Evolutionary conservation across 2,888 invertebrate genomes (phyloP).

Genomic region (Buathra laborator): DNA sequence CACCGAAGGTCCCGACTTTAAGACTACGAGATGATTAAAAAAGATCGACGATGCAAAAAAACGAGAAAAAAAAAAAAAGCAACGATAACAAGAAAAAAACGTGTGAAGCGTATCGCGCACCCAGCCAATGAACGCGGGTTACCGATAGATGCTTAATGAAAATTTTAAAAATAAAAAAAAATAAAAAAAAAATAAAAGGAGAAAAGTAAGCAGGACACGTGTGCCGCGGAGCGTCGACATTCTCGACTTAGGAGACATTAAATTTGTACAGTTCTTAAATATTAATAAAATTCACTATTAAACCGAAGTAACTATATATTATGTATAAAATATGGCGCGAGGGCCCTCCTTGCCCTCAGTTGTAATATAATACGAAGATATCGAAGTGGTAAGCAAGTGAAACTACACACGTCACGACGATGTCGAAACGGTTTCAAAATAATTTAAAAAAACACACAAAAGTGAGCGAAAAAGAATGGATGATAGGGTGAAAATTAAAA

Average conservation of each 20-base stretch:
- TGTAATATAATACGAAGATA: conserved; percentile 74
- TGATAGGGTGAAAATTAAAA: conserved; percentile 12
- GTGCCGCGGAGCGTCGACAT: conserved; percentile 81
- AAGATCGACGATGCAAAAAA: neutral
- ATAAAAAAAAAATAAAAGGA: conserved; percentile 32
- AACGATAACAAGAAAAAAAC: conserved; percentile 40
- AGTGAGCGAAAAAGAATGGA: conserved; percentile 16
- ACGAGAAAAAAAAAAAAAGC: conserved; percentile 16
- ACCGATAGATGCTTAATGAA: conserved; percentile 26
- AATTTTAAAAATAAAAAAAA: conserved; percentile 28
- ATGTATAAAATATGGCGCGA: conserved; percentile 75
- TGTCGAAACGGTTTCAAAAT: conserved; percentile 33
- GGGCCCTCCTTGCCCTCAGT: conserved; percentile 70
- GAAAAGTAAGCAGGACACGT: conserved; percentile 71
- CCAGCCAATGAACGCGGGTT: conserved; percentile 46
- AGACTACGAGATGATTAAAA: conserved; percentile 11
- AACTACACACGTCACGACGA: conserved; percentile 17
- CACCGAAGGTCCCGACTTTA: conserved; percentile 34
- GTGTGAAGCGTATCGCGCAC: conserved; percentile 47
- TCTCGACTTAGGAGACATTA: conserved; percentile 84
- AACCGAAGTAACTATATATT: conserved; percentile 73
- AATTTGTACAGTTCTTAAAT: conserved; percentile 85
- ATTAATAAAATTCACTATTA: conserved; percentile 84
- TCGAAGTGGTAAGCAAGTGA: conserved; percentile 50
- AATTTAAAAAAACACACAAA: neutral